phyloP scores from a whole-genome alignment of 2,888 invertebrate species.

The Coelopa pilipes region DNA sequence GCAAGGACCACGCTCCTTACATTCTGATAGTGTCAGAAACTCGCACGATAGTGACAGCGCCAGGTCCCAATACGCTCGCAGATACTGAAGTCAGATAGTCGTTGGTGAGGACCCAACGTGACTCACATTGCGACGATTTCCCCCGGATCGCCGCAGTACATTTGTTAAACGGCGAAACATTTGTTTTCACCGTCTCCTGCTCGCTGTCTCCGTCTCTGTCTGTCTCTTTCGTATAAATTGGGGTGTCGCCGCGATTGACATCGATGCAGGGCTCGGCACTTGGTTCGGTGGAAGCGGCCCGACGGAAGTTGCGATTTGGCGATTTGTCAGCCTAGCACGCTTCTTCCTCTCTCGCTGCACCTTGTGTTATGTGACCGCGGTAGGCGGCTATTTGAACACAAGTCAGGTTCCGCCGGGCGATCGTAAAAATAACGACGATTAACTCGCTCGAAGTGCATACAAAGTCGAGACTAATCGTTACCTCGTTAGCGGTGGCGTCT shows the following conservation, averaged over 20 bases:
- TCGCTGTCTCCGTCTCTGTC: background rate
- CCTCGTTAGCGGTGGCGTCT: background rate
- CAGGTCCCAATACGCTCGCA: background rate
- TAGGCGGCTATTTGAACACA: constrained; percentile 4
- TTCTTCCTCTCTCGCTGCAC: background rate
- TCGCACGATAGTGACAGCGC: constrained; percentile 21
- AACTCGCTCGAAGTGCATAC: no score
- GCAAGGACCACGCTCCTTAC: constrained; percentile 9
- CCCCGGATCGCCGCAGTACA: background rate
- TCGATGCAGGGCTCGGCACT: constrained; percentile 7
- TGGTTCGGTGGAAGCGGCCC: background rate
- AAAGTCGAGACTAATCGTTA: no score
- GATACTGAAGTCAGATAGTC: background rate
- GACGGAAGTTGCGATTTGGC: constrained; percentile 3
- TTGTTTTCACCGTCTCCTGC: background rate
- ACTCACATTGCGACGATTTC: background rate
- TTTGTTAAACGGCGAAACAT: no score
- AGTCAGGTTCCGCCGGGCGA: constrained; percentile 2
- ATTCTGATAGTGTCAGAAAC: constrained; percentile 28
- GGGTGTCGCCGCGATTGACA: constrained; percentile 30
- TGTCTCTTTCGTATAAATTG: constrained; percentile 31
- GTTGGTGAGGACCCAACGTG: constrained; percentile 5
- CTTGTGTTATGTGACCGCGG: background rate
- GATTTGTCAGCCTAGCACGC: constrained; percentile 16
- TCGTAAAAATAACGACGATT: constrained; percentile 25